These are phyloP conservation scores for Ammodytes dubius DNA, from an alignment of 2,113 vertebrate genomes.

Conservation along the genomic window DNA sequence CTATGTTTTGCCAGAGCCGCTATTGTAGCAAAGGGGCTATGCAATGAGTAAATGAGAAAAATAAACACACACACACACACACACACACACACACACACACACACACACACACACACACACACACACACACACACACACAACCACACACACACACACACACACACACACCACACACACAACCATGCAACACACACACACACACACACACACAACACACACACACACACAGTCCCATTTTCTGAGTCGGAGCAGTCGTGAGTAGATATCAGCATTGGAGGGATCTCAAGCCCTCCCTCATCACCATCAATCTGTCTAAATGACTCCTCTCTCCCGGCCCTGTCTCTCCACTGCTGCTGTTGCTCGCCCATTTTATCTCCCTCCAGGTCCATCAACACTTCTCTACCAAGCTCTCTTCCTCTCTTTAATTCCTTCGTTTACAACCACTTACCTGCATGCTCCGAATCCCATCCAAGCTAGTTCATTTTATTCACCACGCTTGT, in stretches of 20 bases:
- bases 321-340: constrained; percentile 36
- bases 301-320: constrained; percentile 76
- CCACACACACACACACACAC: too few species aligned
- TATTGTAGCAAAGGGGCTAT: constrained; percentile 3
- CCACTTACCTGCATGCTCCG: constrained; percentile 14
- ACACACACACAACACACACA: neutral
- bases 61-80: too few species aligned
- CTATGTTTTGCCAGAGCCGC: constrained; percentile 3
- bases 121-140: neutral
- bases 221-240: constrained; percentile 39
- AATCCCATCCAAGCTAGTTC: too few species aligned
- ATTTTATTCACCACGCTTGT: constrained; percentile 2
- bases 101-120: too few species aligned
- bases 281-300: constrained; percentile 63
- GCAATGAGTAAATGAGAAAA: constrained; percentile 21
- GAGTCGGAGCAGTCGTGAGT: constrained; percentile 36
- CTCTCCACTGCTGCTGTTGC: constrained; percentile 32
- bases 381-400: constrained; percentile 34
- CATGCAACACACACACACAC: too few species aligned
- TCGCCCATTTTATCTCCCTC: constrained; percentile 39
- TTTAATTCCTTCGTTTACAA: constrained; percentile 48
- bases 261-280: constrained; percentile 67
- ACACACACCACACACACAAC: neutral
- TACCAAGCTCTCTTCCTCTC: neutral
- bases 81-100: constrained; percentile 1